phyloP scores from a whole-genome alignment of 2,888 invertebrate genomes.

The Machimus rusticus region DNA sequence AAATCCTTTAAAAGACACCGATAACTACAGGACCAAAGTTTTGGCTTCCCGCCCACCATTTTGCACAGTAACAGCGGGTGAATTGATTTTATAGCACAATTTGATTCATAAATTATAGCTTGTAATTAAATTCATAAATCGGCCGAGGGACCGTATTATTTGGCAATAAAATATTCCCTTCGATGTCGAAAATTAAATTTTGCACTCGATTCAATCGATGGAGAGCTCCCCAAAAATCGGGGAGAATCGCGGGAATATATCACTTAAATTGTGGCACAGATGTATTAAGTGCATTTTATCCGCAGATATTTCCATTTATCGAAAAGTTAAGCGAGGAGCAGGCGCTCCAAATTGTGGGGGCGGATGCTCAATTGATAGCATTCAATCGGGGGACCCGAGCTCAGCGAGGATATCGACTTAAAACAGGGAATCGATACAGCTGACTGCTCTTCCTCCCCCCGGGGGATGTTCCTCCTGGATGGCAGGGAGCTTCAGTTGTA shows the following conservation, averaged over 20 bases:
- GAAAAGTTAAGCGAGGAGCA: not conserved
- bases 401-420: not conserved
- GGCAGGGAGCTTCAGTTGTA: not conserved
- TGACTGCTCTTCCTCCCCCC: not conserved
- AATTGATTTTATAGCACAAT: not conserved
- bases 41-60: not conserved
- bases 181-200: slow-evolving; percentile 23
- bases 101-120: slow-evolving; percentile 18
- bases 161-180: slow-evolving; percentile 6
- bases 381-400: not conserved
- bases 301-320: slow-evolving; percentile 17
- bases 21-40: not conserved
- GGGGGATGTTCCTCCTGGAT: not conserved
- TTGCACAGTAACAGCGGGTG: not conserved
- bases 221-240: not conserved
- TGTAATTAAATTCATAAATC: slow-evolving; percentile 18
- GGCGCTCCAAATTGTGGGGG: not conserved
- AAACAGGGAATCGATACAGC: slow-evolving; percentile 4
- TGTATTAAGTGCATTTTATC: slow-evolving; percentile 21
- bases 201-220: not conserved
- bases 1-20: not conserved
- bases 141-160: not conserved
- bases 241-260: not conserved
- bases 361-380: not conserved
- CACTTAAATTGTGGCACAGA: not conserved